Evolutionary conservation across 2,888 invertebrate species (phyloP).

Genomic region (Dyspetes luteomarginatus): DNA sequence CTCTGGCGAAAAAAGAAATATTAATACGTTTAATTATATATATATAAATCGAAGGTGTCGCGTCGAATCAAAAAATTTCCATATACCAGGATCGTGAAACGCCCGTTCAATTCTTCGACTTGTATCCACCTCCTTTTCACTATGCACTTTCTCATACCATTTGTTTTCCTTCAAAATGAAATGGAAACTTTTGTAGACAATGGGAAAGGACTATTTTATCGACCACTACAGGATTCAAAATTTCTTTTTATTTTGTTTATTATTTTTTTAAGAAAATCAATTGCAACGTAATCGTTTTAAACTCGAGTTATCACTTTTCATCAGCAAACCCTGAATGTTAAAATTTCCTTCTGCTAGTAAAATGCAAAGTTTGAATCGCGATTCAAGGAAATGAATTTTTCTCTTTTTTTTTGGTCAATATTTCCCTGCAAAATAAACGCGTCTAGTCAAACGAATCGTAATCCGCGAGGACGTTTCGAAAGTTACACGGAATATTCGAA

Average conservation of each 20-base stretch:
- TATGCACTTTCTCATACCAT: background rate
- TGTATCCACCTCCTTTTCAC: background rate
- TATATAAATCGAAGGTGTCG: background rate
- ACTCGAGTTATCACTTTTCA: too few species aligned
- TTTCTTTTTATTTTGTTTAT: too few species aligned
- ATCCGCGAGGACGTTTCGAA: slow-evolving; percentile 22
- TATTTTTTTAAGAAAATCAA: too few species aligned
- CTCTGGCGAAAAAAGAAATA: background rate
- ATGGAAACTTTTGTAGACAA: too few species aligned
- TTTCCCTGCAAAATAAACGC: slow-evolving; percentile 19
- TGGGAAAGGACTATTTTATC: background rate
- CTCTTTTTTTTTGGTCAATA: slow-evolving; percentile 8
- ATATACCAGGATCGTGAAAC: background rate
- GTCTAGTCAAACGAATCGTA: slow-evolving; percentile 22
- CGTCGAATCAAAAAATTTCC: slow-evolving; percentile 15
- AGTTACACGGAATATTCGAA: slow-evolving; percentile 16
- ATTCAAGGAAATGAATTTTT: background rate
- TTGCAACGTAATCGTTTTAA: too few species aligned
- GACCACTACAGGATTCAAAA: background rate
- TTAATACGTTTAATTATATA: background rate
- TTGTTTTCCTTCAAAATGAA: too few species aligned
- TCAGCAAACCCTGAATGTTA: background rate
- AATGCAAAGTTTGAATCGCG: background rate
- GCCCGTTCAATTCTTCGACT: slow-evolving; percentile 2
- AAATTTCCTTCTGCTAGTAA: slow-evolving; percentile 2